Base-by-base conservation (phyloP, 2,797 vertebrate species). In the Mustela erminea region DNA sequence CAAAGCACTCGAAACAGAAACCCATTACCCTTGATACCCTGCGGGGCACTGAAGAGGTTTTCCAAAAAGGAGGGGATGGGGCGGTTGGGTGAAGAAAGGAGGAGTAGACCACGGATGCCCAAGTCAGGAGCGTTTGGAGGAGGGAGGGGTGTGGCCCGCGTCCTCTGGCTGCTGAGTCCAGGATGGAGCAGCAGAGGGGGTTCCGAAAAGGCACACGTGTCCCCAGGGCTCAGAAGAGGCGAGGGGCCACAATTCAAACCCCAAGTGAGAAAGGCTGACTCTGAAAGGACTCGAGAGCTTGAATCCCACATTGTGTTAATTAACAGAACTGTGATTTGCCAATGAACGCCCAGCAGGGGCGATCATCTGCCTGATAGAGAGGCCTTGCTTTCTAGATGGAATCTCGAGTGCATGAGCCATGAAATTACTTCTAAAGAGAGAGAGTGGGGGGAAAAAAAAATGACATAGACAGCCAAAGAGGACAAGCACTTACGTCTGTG, bases 371-470 rank as follows among this genome's bases (percentile, higher is more conserved):
- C 98, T 98, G 98, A 99, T 98, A 98, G 98, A 98, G 98, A 81
- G 97, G 94, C 98, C 98, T 87, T 41, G 98, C 98, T 98, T 99
- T 98, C 96, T 98, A 99, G 98, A 99, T 99, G 99, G 98, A 98
- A 99, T 99, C 98, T 99, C 98, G 98, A 99, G 98, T 97, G 98
- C 99, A 99, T 95, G 98, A 99, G 98, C 98, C 99, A 99, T 99
- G 99, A 99, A 99, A 99, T 99, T 99, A 98, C 98, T 99, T 99
- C 98, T 95, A 93, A 96, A 97, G 98, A 97, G 97, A 97, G 87
- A 85, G 75, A 70, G 52, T 1, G 15, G 7, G 18, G 18, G 1
- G 1, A 1, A 32, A 32, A 74, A 68, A 56, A 84, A 74, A 60
- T 72, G 74, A 94, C 89, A 97, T 86, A 95, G 88, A 93, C 5